Conservation (phyloP, 2,113 vertebrate genomes). For the Hydropotes inermis region DNA sequence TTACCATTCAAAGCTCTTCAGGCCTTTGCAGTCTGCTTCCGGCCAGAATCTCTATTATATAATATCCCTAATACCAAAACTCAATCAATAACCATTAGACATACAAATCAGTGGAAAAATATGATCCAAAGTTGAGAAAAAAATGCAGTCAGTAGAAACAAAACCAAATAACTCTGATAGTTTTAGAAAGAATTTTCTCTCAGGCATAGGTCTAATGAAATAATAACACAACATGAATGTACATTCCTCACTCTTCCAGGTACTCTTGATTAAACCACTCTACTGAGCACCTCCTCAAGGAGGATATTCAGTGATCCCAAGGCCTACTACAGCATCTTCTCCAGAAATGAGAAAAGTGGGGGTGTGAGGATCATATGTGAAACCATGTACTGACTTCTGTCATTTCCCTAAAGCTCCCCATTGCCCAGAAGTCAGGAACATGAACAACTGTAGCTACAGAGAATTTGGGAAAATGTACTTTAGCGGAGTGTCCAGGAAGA, state of each 20-base stretch:
- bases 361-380: background rate
- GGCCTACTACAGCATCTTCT: background rate
- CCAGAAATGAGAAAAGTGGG: background rate
- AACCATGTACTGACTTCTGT: background rate
- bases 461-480: background rate
- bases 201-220: background rate
- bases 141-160: background rate
- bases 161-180: background rate
- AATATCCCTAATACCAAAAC: background rate
- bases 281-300: background rate
- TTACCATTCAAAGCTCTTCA: background rate
- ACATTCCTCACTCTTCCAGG: background rate
- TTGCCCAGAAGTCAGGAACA: background rate
- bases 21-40: accelerated
- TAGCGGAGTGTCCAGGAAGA: background rate
- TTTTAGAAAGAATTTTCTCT: background rate
- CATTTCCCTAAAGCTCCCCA: background rate
- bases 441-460: background rate
- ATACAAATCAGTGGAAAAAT: background rate
- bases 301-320: background rate
- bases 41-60: background rate
- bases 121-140: background rate
- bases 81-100: background rate
- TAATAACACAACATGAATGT: background rate
- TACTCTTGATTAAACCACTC: background rate